These are phyloP conservation scores for Calosoma granatense DNA, from an alignment of 1,140 invertebrate genomes.

Conservation along the genomic window DNA sequence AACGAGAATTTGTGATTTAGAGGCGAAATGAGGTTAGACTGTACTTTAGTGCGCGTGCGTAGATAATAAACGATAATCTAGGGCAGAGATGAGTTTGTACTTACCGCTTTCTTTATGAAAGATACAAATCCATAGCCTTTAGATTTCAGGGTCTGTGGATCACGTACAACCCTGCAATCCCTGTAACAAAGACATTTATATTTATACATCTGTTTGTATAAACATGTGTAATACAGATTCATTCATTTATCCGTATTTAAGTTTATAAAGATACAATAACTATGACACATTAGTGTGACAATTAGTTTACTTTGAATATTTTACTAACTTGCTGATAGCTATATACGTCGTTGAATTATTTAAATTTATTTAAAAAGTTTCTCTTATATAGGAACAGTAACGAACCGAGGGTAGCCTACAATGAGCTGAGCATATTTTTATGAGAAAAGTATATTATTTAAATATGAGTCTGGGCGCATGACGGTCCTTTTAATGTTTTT, in stretches of 20 bases:
- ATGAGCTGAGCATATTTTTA: neutral
- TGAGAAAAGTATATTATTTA: neutral
- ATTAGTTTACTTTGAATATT: too few relatives aligned
- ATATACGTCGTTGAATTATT: too few relatives aligned
- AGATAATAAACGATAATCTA: neutral
- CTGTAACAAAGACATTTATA: slow-evolving; percentile 27
- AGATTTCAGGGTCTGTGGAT: slow-evolving; percentile 96
- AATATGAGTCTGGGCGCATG: neutral
- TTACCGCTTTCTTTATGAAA: slow-evolving; percentile 88
- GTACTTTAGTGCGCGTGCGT: neutral
- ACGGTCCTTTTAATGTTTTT: slow-evolving; percentile 4
- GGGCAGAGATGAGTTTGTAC: slow-evolving; percentile 15
- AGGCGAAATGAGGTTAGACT: too few relatives aligned
- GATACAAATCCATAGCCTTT: slow-evolving; percentile 99
- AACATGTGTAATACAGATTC: too few relatives aligned
- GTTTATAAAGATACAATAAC: too few relatives aligned
- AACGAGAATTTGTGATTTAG: too few relatives aligned
- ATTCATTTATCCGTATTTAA: too few relatives aligned
- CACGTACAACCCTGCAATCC: slow-evolving; percentile 96
- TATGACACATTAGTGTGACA: too few relatives aligned
- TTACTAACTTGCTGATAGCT: too few relatives aligned
- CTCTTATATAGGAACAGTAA: too few relatives aligned
- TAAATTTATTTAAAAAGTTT: too few relatives aligned
- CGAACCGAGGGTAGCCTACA: too few relatives aligned
- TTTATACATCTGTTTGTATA: neutral